Conservation (phyloP, 2,888 invertebrate species). For the Leucophora obtusa region DNA sequence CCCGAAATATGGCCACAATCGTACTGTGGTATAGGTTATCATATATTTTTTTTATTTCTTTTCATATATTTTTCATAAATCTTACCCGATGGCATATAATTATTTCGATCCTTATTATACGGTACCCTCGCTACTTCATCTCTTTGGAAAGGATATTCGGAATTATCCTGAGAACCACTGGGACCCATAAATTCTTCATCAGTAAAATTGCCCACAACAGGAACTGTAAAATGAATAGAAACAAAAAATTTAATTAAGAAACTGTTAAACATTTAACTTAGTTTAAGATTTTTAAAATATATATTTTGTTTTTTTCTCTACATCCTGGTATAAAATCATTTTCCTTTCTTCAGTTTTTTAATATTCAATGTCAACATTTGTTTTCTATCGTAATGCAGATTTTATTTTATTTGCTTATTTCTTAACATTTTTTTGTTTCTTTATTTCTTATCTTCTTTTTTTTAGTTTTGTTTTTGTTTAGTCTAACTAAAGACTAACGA, state of each 20-base stretch:
- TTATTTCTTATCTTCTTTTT: background rate
- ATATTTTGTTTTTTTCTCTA: background rate
- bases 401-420: background rate
- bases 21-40: too few species aligned
- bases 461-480: conserved; percentile 27
- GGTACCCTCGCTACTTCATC: conserved; percentile 82
- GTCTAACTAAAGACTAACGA: conserved; percentile 56
- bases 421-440: background rate
- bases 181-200: conserved; percentile 80
- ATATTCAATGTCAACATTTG: conserved; percentile 60
- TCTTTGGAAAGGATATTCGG: conserved; percentile 84
- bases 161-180: conserved; percentile 79
- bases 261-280: conserved; percentile 9
- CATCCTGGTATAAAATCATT: background rate
- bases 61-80: conserved; percentile 52
- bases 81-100: conserved; percentile 77
- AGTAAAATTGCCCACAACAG: conserved; percentile 82
- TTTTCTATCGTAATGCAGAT: conserved; percentile 47
- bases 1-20: too few species aligned
- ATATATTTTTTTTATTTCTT: too few species aligned
- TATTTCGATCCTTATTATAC: conserved; percentile 65
- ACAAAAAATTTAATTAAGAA: background rate
- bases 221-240: conserved; percentile 77
- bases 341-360: conserved; percentile 10
- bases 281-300: background rate